Base-by-base conservation (phyloP, 2,888 invertebrate genomes). In the Gerosis bhagava region DNA sequence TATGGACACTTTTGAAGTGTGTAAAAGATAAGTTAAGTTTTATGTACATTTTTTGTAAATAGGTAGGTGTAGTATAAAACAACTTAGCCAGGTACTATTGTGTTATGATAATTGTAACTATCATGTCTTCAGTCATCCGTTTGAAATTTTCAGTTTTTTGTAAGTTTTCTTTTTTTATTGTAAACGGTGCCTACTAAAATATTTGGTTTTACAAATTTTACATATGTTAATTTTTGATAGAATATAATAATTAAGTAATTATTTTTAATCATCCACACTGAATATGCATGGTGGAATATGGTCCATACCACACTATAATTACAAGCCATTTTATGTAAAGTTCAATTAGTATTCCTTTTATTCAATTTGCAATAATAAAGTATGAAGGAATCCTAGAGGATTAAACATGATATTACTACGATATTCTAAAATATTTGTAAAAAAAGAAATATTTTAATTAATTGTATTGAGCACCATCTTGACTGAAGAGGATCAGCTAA, bases 1-100 rank as follows among this genome's bases (percentile, higher is more conserved):
- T 67, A 69, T 60, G 57, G 55, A 69, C 76, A 76, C 77, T 74
- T 74, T 73, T 77, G 73, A 75, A 77, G 75, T 78, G 79, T 72
- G 60, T 81, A 78, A 83, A 83, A 77, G 78, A 79, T n/a, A 83
- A 67, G 67, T 64, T 58, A 58, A 65, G 21, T 66, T 69, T 72
- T 62, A 59, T 67, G 60, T 74, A 73, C 67, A 72, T 56, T 67
- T 72, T 63, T 53, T 73, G 74, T 83, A 83, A 78, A 83, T 83
- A 78, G 65, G 67, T 65, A 69, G 72, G 70, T 65, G n/a, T n/a
- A n/a, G n/a, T n/a, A n/a, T 67, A 57, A 52, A 44, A 46, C 16
- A 42, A 36, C 36, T 50, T 57, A 55, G 54, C 50, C 39, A 39
- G 39, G 39, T 77, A 76, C 70, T 74, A 70, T 70, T 70, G 65